A percentile compares a stretch with the other conserved stretches of the same genome.
phyloP scores from a whole-genome alignment of 2,113 vertebrate genomes.

The Mesembrinibis cayennensis region DNA sequence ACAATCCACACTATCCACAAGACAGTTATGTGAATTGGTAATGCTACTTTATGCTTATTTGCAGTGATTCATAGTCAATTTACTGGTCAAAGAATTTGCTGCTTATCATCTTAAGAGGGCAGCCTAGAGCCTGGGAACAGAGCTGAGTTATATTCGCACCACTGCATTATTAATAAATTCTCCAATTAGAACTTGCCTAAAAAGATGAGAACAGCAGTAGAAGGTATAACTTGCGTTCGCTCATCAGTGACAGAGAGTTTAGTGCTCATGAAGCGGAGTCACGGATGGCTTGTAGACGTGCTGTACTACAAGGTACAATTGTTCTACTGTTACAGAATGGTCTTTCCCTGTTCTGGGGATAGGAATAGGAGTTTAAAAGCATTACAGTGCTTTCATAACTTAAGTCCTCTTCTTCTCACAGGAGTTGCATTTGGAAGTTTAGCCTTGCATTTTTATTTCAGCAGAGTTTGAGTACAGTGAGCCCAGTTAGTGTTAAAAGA shows the following conservation, averaged over 20 bases:
- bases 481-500: not conserved
- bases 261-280: not conserved
- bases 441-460: not conserved
- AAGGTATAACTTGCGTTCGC: not conserved
- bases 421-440: not conserved
- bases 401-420: not conserved
- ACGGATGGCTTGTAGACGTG: not conserved
- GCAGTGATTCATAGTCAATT: not conserved
- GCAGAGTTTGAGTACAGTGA: not conserved
- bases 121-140: conserved; percentile 46
- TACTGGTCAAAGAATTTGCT: not conserved
- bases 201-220: not conserved
- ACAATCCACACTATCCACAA: not conserved
- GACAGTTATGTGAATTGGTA: not conserved
- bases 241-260: not conserved
- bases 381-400: not conserved
- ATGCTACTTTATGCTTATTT: not conserved
- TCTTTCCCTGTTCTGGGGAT: not conserved
- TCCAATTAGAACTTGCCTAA: not conserved
- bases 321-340: not conserved
- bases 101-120: conserved; percentile 42
- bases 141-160: not conserved
- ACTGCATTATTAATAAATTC: not conserved
- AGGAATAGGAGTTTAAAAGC: not conserved
- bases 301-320: not conserved